These are phyloP conservation scores for Matsumurasca onukii DNA, from an alignment of 1,140 invertebrate genomes.

Conservation along the genomic window DNA sequence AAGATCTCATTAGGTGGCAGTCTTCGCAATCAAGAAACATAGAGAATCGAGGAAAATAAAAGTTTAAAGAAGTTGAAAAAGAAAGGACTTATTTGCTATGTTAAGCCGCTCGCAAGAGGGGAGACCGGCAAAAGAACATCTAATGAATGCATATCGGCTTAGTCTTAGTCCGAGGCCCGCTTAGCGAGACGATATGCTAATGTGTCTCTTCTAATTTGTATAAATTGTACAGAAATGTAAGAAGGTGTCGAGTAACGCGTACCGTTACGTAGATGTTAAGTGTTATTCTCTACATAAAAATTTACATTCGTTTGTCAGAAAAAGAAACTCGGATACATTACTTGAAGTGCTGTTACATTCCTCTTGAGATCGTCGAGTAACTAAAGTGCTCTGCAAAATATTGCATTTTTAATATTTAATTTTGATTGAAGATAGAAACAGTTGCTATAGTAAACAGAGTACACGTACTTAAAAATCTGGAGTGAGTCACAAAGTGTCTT, in stretches of 20 bases:
- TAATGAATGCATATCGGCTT: slow-evolving; percentile 20
- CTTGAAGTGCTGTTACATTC: too few relatives aligned
- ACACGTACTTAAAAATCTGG: too few relatives aligned
- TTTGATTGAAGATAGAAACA: too few relatives aligned
- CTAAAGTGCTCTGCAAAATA: too few relatives aligned
- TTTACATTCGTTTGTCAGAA: not conserved
- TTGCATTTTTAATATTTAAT: too few relatives aligned
- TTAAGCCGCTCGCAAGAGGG: not conserved
- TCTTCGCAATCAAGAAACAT: slow-evolving; percentile 11
- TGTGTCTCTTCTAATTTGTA: not conserved
- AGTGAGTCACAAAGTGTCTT: too few relatives aligned
- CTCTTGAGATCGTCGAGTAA: too few relatives aligned
- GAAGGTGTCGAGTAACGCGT: not conserved
- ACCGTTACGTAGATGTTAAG: slow-evolving; percentile 2
- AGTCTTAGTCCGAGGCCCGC: not conserved
- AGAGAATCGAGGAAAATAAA: slow-evolving; percentile 3
- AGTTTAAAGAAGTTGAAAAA: slow-evolving; percentile 8
- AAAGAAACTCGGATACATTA: not conserved
- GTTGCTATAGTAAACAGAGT: too few relatives aligned
- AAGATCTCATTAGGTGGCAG: not conserved
- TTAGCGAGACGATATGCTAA: slow-evolving; percentile 11
- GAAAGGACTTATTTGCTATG: slow-evolving; percentile 15
- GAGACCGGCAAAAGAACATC: not conserved
- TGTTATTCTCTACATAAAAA: not conserved
- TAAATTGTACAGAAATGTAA: not conserved